phyloP scores from a whole-genome alignment of 2,888 invertebrate genomes.

The Amiota communis region DNA sequence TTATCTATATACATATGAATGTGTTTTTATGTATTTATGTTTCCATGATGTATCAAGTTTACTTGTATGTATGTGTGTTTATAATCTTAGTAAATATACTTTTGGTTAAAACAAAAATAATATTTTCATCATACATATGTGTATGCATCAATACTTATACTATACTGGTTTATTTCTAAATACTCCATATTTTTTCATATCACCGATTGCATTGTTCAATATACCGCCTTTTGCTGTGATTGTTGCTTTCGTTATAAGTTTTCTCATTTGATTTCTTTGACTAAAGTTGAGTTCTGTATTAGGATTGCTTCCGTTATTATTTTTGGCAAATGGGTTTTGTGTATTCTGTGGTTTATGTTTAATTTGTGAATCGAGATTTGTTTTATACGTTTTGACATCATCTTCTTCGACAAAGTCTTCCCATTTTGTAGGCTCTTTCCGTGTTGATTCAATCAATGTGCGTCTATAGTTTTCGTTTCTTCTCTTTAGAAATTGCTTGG shows the following conservation, averaged over 20 bases:
- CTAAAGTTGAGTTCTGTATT: constrained; percentile 38
- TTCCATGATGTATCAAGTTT: constrained; percentile 47
- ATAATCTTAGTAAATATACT: background rate
- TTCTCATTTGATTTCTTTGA: constrained; percentile 56
- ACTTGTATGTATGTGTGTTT: constrained; percentile 34
- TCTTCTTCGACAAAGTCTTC: constrained; percentile 53
- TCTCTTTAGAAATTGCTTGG: constrained; percentile 49
- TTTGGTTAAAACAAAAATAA: constrained; percentile 36
- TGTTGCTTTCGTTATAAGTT: constrained; percentile 45
- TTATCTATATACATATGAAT: constrained; percentile 37
- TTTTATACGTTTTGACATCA: background rate
- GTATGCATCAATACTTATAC: background rate
- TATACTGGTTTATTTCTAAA: constrained; percentile 28
- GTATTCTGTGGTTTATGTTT: constrained; percentile 20
- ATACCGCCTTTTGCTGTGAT: background rate
- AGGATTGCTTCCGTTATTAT: background rate
- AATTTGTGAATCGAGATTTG: constrained; percentile 9
- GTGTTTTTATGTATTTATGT: constrained; percentile 57
- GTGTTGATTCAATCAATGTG: constrained; percentile 56
- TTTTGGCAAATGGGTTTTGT: background rate
- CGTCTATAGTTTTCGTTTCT: constrained; percentile 63
- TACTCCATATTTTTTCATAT: constrained; percentile 42
- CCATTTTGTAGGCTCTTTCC: constrained; percentile 60
- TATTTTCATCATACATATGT: background rate
- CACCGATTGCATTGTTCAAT: constrained; percentile 34